Evolutionary conservation across 1,140 invertebrate species (phyloP).

Genomic region (Cydia amplana): DNA sequence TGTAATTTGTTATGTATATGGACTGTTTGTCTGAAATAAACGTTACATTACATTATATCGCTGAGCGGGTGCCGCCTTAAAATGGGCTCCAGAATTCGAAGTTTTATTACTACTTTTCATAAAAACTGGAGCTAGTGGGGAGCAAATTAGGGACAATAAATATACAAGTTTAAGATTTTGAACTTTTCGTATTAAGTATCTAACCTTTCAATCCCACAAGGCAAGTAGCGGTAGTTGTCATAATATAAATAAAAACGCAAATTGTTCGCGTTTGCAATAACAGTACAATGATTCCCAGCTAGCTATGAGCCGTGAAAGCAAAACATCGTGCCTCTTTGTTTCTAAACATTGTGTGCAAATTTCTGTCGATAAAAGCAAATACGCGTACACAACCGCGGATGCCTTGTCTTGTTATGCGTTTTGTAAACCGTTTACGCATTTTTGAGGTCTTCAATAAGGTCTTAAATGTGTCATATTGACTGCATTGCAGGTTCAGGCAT

Average conservation of each 20-base stretch:
- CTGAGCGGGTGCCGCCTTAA: no score
- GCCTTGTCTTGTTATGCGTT: constrained; percentile 20
- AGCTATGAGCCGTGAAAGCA: constrained; percentile 55
- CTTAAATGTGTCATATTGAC: not conserved
- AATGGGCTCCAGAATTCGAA: no score
- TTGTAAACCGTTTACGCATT: constrained; percentile 21
- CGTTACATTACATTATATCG: no score
- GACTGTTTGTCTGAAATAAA: no score
- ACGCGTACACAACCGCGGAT: constrained; percentile 38
- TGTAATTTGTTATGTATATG: no score
- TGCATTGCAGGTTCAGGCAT: not conserved
- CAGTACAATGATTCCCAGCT: constrained; percentile 50
- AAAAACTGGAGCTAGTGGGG: no score
- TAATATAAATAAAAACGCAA: constrained; percentile 40
- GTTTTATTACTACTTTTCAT: no score
- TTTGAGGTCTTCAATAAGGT: not conserved
- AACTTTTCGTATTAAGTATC: not conserved
- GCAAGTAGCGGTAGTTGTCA: constrained; percentile 19
- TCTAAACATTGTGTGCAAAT: constrained; percentile 76
- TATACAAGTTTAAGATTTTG: not conserved
- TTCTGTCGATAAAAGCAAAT: constrained; percentile 62
- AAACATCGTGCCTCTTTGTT: constrained; percentile 63
- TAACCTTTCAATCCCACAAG: not conserved
- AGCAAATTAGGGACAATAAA: no score
- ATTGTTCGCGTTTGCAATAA: constrained; percentile 45